These are phyloP conservation scores for Empidonax traillii DNA, from an alignment of 2,113 vertebrate genomes.

Conservation along the genomic window DNA sequence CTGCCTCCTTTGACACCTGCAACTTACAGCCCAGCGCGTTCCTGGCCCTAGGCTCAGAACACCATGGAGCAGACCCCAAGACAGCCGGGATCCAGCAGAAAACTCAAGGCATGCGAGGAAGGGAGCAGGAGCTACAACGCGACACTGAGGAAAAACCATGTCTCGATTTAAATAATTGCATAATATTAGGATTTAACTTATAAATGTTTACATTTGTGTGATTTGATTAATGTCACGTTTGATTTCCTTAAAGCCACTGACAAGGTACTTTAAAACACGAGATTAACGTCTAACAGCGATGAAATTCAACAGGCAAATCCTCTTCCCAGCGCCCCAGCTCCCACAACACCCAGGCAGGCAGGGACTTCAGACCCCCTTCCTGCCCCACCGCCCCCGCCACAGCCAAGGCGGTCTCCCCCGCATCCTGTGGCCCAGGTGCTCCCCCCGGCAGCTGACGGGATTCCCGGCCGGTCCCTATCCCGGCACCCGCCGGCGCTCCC, in stretches of 20 bases:
- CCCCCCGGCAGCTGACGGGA: neutral
- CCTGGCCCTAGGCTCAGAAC: neutral
- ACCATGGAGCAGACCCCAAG: neutral
- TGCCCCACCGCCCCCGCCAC: neutral
- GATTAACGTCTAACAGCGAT: slow-evolving; percentile 16
- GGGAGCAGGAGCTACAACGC: neutral
- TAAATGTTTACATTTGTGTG: slow-evolving; percentile 58
- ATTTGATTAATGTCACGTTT: slow-evolving; percentile 48
- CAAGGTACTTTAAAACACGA: slow-evolving; percentile 23
- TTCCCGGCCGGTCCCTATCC: neutral
- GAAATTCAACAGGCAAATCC: slow-evolving; percentile 60
- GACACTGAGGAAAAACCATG: neutral
- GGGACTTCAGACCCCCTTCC: neutral
- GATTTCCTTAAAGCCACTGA: slow-evolving; percentile 44
- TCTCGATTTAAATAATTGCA: slow-evolving; percentile 63
- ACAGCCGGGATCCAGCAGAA: neutral
- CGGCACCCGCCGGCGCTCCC: neutral
- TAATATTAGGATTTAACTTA: slow-evolving; percentile 55
- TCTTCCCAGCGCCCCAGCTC: neutral
- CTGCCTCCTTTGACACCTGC: neutral
- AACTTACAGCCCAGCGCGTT: fast-evolving
- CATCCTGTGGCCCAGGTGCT: neutral
- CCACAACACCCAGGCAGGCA: neutral
- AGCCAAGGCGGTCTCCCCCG: too few species aligned
- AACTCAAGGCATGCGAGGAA: neutral